Percentiles rank a stretch among this genome's conserved stretches.
Conservation (phyloP, 2,797 vertebrate genomes). For the Ispidina picta region DNA sequence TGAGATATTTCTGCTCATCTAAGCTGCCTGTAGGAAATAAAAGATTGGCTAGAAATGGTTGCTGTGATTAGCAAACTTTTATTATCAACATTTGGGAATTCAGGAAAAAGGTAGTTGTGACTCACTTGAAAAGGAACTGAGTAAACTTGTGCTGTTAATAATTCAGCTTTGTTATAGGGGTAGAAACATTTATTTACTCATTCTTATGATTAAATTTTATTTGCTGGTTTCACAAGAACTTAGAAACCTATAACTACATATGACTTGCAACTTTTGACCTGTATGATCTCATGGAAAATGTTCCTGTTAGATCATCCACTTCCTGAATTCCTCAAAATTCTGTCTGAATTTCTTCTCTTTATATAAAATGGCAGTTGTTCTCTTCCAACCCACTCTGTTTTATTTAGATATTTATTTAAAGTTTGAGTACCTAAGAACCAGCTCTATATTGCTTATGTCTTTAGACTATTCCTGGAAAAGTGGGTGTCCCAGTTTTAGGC, state of each 20-base stretch:
- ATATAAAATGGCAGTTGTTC: slow-evolving; percentile 9
- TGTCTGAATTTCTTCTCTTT: neutral
- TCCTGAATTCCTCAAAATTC: neutral
- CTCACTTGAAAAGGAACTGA: slow-evolving; percentile 7
- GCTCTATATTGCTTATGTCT: neutral
- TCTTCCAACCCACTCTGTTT: slow-evolving; percentile 35
- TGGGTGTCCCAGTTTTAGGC: neutral
- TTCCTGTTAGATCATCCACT: neutral
- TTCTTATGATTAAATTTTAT: neutral
- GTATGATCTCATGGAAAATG: neutral
- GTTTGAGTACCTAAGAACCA: neutral
- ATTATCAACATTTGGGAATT: neutral
- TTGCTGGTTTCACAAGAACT: neutral
- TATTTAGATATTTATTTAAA: slow-evolving; percentile 59
- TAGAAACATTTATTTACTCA: neutral
- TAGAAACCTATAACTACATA: neutral
- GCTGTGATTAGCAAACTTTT: neutral
- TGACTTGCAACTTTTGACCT: neutral
- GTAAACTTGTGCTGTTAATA: neutral
- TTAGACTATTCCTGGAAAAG: neutral
- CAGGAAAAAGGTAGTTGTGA: slow-evolving; percentile 21
- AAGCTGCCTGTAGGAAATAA: neutral
- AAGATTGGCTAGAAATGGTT: neutral
- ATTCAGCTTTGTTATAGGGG: neutral
- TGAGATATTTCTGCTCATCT: neutral